These are phyloP conservation scores for Nestor notabilis DNA, from an alignment of 2,113 vertebrate species.

Conservation along the genomic window DNA sequence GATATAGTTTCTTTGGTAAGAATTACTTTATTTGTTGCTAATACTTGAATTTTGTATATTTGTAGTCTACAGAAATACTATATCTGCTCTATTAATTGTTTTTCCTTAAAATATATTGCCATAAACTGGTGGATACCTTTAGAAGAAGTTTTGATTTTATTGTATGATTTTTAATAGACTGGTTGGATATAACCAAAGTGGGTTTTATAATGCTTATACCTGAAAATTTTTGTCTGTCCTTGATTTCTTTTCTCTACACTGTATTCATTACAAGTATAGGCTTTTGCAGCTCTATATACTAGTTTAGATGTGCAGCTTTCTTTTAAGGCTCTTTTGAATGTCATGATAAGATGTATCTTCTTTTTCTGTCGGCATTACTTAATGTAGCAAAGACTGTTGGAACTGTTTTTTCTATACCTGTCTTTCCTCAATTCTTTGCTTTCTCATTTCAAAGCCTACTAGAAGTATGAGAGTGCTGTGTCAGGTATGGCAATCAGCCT, in stretches of 20 bases:
- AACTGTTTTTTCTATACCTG: constrained; percentile 70
- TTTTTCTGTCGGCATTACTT: constrained; percentile 40
- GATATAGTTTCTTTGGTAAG: constrained; percentile 99
- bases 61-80: background rate
- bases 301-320: constrained; percentile 11
- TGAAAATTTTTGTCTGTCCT: background rate
- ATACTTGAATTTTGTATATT: background rate
- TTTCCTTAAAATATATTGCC: background rate
- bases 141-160: background rate
- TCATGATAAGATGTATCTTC: background rate
- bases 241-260: background rate
- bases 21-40: background rate
- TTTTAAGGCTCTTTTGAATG: background rate
- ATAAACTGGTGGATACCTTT: background rate
- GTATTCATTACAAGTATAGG: background rate
- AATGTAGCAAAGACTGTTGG: constrained; percentile 61
- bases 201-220: background rate
- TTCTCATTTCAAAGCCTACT: constrained; percentile 98
- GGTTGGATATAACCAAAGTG: background rate
- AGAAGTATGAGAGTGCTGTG: constrained; percentile 99
- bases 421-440: constrained; percentile 92
- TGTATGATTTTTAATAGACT: background rate
- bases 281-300: background rate
- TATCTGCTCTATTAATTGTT: background rate
- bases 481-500: constrained; percentile 93